Evolutionary conservation across 1,140 invertebrate species (phyloP), one percentile per base, ranked within the genome.

Genomic region (Acromyrmex charruanus): DNA sequence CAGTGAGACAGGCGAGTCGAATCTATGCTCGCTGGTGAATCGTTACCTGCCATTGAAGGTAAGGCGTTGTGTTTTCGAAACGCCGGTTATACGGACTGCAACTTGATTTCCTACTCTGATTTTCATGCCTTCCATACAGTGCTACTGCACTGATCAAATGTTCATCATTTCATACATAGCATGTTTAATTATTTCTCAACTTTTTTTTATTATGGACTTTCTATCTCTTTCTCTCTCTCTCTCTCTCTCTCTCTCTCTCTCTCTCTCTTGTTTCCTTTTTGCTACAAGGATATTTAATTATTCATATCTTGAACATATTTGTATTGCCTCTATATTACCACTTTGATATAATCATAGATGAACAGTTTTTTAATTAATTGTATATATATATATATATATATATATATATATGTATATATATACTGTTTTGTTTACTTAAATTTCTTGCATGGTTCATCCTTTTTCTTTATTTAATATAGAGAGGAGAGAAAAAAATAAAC

Each of bases 21-120:
- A 96, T 95, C 95, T 97, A 94, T 95, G 96, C 93, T 94, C 95
- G 66, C 94, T 97, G 90, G 95, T 97, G 58, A 97, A 97, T 94
- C 96, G 96, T 80, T 97, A 97, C 95, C 95, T 97, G 89, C 97
- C 97, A 16, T 93, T 97, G 49, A 97, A 97, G 96, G 97, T 97
- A 96, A 91, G 91, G 88, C 35, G 18, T 12, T 35, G 21, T 21
- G 5, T 44, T 88, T 86, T 90, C 69, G 63, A 91, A 79, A 74
- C n/a, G n/a, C n/a, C 58, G 55, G 39, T 58, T 18, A 51, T 87
- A 90, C 81, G 92, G 96, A 96, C 93, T 93, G 94, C 95, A 96
- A 96, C 96, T 97, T 97, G 96, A 97, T 96, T 97, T 95, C 94
- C 91, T 94, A 89, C 86, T 80, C 93, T 90, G 93, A 94, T 94